Evolutionary conservation across 2,888 invertebrate genomes (phyloP).

Genomic region (Listrodromus nycthemerus): DNA sequence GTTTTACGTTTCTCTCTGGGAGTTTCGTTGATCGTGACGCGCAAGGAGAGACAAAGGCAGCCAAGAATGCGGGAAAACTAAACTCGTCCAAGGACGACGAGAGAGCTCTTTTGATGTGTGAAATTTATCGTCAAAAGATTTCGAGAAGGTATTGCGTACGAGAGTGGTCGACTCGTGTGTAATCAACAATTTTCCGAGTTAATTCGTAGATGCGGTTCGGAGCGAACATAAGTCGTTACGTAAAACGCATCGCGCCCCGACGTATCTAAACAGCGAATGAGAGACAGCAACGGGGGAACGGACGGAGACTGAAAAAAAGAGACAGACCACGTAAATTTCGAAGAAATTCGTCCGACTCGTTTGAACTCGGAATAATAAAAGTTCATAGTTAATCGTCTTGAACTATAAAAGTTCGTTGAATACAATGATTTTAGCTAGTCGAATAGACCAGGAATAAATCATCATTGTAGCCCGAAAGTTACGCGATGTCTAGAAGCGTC

Average conservation of each 20-base stretch:
- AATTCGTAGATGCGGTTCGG: constrained; percentile 15
- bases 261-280: constrained; percentile 31
- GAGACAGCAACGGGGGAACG: constrained; percentile 1
- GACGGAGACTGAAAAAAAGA: background rate
- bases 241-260: constrained; percentile 40
- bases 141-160: background rate
- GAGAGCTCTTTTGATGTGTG: constrained; percentile 10
- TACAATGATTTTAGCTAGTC: constrained; percentile 41
- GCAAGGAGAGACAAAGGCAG: constrained; percentile 52
- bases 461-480: background rate
- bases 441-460: constrained; percentile 30
- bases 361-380: constrained; percentile 61
- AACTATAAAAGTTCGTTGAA: constrained; percentile 32
- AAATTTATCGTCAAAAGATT: constrained; percentile 14
- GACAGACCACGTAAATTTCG: constrained; percentile 48
- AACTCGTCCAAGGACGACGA: constrained; percentile 47
- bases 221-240: constrained; percentile 34
- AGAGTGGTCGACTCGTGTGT: background rate
- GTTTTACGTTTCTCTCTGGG: constrained; percentile 5
- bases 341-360: constrained; percentile 55
- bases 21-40: constrained; percentile 3
- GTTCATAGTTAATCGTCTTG: constrained; percentile 43
- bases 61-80: constrained; percentile 52
- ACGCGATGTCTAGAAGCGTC: constrained; percentile 36
- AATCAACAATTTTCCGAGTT: background rate